Conservation (phyloP, 2,888 invertebrate genomes). For the Aspidiotus rigidus region DNA sequence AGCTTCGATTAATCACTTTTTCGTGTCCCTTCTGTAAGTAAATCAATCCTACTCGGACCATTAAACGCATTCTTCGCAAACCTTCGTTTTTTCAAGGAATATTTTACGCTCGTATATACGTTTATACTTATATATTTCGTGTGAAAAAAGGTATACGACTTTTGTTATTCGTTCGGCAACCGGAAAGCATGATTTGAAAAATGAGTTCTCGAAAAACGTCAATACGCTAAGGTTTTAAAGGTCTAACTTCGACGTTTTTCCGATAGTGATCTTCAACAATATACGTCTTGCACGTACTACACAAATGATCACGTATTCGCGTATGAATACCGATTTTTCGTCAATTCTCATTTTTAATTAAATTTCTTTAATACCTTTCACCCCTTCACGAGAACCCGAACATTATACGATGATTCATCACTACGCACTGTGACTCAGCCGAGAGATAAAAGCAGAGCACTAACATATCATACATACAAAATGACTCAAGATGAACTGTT, state of each 20-base stretch:
- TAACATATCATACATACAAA: too few relatives aligned
- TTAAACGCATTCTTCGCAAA: conserved; percentile 30
- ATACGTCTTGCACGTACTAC: too few relatives aligned
- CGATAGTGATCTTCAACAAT: not conserved
- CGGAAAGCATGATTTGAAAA: conserved; percentile 14
- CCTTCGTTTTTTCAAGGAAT: conserved; percentile 18
- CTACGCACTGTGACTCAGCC: too few relatives aligned
- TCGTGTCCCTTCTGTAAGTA: conserved; percentile 14
- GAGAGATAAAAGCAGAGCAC: too few relatives aligned
- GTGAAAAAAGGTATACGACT: conserved; percentile 7
- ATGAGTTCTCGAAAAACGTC: conserved; percentile 26
- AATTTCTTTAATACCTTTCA: too few relatives aligned
- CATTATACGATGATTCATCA: too few relatives aligned
- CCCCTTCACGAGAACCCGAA: too few relatives aligned
- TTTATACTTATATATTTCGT: not conserved
- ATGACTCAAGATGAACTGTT: too few relatives aligned
- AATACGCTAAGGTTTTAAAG: not conserved
- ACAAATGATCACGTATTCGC: too few relatives aligned
- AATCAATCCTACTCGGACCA: conserved; percentile 25
- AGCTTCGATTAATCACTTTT: conserved; percentile 27
- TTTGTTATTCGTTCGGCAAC: not conserved
- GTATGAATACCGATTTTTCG: too few relatives aligned
- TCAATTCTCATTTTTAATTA: too few relatives aligned
- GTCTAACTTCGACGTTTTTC: not conserved
- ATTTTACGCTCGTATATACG: not conserved